Evolutionary conservation across 2,888 invertebrate species (phyloP), one percentile per base, ranked within the genome.

Genomic region (Ochlodes sylvanus): DNA sequence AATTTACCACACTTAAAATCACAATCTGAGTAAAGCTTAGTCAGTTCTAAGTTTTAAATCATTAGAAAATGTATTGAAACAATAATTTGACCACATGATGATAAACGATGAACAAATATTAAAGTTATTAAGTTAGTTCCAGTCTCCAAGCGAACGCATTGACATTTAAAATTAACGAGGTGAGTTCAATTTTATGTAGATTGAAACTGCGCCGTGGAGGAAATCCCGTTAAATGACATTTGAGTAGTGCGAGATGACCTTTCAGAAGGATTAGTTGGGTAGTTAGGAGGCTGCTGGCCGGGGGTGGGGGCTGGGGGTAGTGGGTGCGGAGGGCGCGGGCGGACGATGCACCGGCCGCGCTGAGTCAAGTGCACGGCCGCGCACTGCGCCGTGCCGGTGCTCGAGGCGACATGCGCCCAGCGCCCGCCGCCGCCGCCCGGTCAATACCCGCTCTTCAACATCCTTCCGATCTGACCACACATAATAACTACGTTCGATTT

Each of bases 321-420:
- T 70, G 66, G 70, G 34, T 34, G 76, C 73, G 79, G 73, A 73
- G 80, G 95, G 75, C 82, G 76, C 76, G 76, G 75, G 74, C 86
- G 89, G 88, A 75, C 89, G 86, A 89, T 90, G 90, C 91, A 90
- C 90, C 84, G 84, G 71, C 71, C 69, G 74, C 72, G n/a, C n/a
- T 69, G 83, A 90, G 92, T 88, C 89, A 90, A 89, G 90, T 93
- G 90, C 89, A 94, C 75, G 89, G 91, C 86, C 71, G 76, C 81
- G 80, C 77, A 81, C 80, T 86, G 88, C 87, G 85, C 86, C 89
- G 83, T 83, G 72, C 68, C 69, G 34, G 34, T 34, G 34, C 34
- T 9, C 34, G 34, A 9, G 34, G 34, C 34, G 34, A 62, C 77
- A 77, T 81, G 78, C 85, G 88, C 80, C 87, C 85, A 87, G 89